Conservation (phyloP, 2,113 vertebrate species). For the Chamaea fasciata region DNA sequence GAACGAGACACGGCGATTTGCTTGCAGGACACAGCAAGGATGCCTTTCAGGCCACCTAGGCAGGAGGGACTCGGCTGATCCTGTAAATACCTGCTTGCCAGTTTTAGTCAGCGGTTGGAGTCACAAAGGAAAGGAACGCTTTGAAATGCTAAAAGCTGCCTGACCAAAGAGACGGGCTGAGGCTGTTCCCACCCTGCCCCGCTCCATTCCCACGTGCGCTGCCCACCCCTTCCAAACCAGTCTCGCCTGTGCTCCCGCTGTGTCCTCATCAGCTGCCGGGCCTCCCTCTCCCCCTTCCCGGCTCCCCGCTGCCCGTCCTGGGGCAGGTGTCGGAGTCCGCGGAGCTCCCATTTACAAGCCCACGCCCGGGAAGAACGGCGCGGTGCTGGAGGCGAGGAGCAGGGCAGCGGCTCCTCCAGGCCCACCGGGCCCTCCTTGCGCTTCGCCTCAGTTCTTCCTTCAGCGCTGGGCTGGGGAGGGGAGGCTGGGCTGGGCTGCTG, state of each 20-base stretch:
- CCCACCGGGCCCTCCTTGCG: fast-evolving
- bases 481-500: not conserved
- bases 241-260: not conserved
- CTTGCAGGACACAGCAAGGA: not conserved
- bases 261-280: not conserved
- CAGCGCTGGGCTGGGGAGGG: not conserved
- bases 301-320: not conserved
- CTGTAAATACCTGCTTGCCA: not conserved
- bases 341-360: fast-evolving
- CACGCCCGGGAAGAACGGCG: fast-evolving
- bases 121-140: conserved; percentile 2
- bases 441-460: fast-evolving
- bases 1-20: not conserved
- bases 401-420: fast-evolving
- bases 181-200: not conserved
- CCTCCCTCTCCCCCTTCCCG: not conserved
- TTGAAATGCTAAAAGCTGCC: conserved; percentile 55
- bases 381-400: not conserved
- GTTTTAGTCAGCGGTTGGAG: not conserved
- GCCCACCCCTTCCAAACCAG: not conserved
- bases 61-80: not conserved
- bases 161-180: not conserved
- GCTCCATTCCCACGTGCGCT: not conserved
- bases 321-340: fast-evolving
- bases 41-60: not conserved